phyloP scores from a whole-genome alignment of 2,888 invertebrate genomes.

The Malacosoma neustria region DNA sequence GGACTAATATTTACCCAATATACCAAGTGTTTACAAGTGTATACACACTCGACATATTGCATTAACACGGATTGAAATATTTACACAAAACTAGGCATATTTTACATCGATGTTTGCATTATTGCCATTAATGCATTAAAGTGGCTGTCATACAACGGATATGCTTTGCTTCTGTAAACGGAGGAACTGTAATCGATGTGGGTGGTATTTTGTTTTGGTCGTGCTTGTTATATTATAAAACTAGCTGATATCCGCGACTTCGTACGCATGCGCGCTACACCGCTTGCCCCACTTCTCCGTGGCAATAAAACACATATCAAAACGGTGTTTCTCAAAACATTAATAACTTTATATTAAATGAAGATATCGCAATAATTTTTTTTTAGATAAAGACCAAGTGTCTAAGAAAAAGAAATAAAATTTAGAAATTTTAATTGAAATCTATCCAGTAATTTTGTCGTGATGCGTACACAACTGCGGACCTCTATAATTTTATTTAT shows the following conservation, averaged over 20 bases:
- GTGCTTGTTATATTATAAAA: not conserved
- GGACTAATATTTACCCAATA: not conserved
- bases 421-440: too few relatives aligned
- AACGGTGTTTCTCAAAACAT: not conserved
- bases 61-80: not conserved
- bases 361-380: too few relatives aligned
- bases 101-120: slow-evolving; percentile 12
- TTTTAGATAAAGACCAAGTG: too few relatives aligned
- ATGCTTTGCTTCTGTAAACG: slow-evolving; percentile 52
- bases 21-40: not conserved
- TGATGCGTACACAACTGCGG: too few relatives aligned
- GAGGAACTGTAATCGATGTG: slow-evolving; percentile 34
- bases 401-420: too few relatives aligned
- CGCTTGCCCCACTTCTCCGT: too few relatives aligned
- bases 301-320: not conserved
- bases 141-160: slow-evolving; percentile 51
- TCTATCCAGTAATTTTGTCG: too few relatives aligned
- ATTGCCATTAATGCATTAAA: slow-evolving; percentile 44
- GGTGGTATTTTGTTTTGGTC: slow-evolving; percentile 39
- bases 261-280: too few relatives aligned
- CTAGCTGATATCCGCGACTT: too few relatives aligned
- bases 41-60: not conserved
- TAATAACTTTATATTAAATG: too few relatives aligned
- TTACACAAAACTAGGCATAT: slow-evolving; percentile 4
- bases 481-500: too few relatives aligned